These are phyloP conservation scores for Ethmia dodecea DNA, from an alignment of 2,888 invertebrate genomes.

Conservation along the genomic window DNA sequence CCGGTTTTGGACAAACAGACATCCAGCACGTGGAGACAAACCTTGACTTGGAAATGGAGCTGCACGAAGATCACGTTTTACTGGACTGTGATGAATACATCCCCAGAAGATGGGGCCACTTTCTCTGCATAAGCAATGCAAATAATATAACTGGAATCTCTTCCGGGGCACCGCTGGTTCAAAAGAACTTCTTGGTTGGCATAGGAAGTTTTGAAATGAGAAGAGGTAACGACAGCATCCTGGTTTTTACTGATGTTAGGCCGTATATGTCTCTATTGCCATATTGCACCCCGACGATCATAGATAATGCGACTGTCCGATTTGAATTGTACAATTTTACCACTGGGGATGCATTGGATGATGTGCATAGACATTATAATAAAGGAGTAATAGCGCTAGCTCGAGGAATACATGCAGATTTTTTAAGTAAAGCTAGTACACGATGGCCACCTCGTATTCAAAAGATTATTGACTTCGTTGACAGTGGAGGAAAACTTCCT, in stretches of 20 bases:
- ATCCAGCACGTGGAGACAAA: not conserved
- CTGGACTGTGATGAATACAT: conserved; percentile 17
- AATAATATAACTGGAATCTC: conserved; percentile 5
- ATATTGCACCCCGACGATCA: no score
- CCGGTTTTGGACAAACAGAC: not conserved
- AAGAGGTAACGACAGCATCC: conserved; percentile 11
- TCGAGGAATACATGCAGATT: no score
- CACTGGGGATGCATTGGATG: no score
- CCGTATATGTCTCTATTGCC: no score
- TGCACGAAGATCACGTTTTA: not conserved
- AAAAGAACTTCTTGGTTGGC: conserved; percentile 5
- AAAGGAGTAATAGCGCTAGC: no score
- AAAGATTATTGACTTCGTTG: no score
- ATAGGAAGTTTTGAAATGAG: conserved; percentile 14
- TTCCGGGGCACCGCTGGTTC: conserved; percentile 10
- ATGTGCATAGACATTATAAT: no score
- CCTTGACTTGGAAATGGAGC: not conserved
- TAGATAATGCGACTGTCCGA: no score
- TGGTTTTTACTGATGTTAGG: conserved; percentile 12
- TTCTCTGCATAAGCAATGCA: conserved; percentile 12
- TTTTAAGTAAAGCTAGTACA: no score
- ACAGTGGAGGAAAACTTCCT: no score
- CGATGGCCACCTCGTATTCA: no score
- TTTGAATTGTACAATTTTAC: no score
- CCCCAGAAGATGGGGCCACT: conserved; percentile 14